Evolutionary conservation across 2,888 invertebrate genomes (phyloP).

Genomic region (Ectemnius continuus): DNA sequence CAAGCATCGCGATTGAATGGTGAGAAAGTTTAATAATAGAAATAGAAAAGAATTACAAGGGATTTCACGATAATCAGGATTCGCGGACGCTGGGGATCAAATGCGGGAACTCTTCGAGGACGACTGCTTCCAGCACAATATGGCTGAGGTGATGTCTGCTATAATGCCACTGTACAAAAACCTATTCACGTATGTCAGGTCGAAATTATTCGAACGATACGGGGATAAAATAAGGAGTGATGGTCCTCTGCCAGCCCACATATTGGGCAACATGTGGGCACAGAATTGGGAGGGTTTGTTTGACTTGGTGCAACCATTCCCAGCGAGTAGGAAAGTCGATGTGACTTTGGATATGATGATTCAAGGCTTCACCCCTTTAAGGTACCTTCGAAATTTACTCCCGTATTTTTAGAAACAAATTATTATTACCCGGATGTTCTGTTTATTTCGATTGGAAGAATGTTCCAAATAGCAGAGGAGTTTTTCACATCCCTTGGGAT

Average conservation of each 20-base stretch:
- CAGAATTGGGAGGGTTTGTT: slow-evolving; percentile 89
- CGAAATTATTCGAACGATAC: slow-evolving; percentile 83
- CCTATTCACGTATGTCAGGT: slow-evolving; percentile 89
- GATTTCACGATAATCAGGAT: slow-evolving; percentile 80
- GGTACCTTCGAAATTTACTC: slow-evolving; percentile 76
- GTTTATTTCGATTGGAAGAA: slow-evolving; percentile 78
- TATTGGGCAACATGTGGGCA: slow-evolving; percentile 92
- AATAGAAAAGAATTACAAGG: background rate
- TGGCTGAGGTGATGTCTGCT: slow-evolving; percentile 79
- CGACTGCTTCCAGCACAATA: slow-evolving; percentile 81
- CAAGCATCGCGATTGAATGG: slow-evolving; percentile 88
- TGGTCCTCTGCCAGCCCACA: slow-evolving; percentile 91
- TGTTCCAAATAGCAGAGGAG: slow-evolving; percentile 91
- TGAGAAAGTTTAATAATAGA: slow-evolving; percentile 68
- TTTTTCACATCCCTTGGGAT: slow-evolving; percentile 90
- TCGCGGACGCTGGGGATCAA: slow-evolving; percentile 88
- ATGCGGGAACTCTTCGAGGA: slow-evolving; percentile 88
- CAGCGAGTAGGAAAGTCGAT: slow-evolving; percentile 84
- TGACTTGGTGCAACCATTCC: slow-evolving; percentile 87
- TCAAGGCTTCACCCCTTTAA: slow-evolving; percentile 86
- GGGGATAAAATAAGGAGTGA: slow-evolving; percentile 82
- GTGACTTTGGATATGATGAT: slow-evolving; percentile 88
- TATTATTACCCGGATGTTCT: slow-evolving; percentile 23
- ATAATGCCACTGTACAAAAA: slow-evolving; percentile 87
- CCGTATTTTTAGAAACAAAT: background rate